These are phyloP conservation scores for Hassar affinis DNA, from an alignment of 2,113 vertebrate genomes.

Conservation along the genomic window DNA sequence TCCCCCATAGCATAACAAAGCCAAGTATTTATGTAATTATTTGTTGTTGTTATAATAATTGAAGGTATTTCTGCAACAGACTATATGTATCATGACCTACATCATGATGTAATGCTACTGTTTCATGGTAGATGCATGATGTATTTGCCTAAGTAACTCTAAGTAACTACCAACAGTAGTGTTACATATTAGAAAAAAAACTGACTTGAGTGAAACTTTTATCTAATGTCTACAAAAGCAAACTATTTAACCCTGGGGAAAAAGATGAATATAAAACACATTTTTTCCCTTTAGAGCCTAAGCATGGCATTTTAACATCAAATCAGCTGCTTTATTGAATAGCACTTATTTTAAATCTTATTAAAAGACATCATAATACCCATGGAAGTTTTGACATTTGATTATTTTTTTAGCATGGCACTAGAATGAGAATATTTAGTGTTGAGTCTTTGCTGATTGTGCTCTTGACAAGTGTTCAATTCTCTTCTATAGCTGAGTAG, in stretches of 20 bases:
- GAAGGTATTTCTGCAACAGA: not conserved
- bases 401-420: not conserved
- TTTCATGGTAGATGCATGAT: not conserved
- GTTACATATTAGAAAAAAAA: no score
- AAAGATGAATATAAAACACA: not conserved
- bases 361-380: not conserved
- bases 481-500: constrained; percentile 69
- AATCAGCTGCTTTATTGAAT: not conserved
- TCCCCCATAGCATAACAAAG: not conserved
- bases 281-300: not conserved
- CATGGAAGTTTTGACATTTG: not conserved
- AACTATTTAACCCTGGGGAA: not conserved
- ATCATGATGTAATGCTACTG: not conserved
- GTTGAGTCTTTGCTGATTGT: not conserved
- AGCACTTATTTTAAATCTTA: not conserved
- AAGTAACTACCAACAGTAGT: not conserved
- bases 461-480: not conserved
- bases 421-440: not conserved
- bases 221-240: not conserved
- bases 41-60: not conserved
- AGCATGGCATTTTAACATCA: not conserved
- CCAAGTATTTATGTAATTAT: not conserved
- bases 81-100: not conserved
- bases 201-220: not conserved
- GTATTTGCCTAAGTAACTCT: no score